Evolutionary conservation across 1,140 invertebrate genomes (phyloP).

Genomic region (Zaprionus lachaisei): DNA sequence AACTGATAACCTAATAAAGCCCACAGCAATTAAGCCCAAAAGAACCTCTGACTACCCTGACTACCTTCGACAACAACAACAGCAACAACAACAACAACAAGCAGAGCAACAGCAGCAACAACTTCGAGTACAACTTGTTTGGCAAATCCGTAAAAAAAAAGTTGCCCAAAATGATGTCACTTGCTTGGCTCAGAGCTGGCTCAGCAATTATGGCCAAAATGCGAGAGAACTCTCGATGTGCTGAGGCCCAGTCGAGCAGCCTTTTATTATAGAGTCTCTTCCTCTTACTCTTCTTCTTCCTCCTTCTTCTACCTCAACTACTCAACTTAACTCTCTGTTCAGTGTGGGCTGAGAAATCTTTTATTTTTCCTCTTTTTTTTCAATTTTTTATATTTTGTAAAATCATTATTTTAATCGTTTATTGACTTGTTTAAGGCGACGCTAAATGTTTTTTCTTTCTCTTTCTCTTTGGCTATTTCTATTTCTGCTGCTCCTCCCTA

Average conservation of each 20-base stretch:
- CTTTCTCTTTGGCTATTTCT: neutral
- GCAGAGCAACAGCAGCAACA: constrained; percentile 14
- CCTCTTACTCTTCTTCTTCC: constrained; percentile 9
- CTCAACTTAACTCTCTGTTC: constrained; percentile 10
- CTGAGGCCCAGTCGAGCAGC: constrained; percentile 36
- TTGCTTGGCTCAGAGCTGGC: constrained; percentile 48
- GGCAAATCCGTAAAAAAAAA: constrained; percentile 61
- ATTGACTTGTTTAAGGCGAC: constrained; percentile 82
- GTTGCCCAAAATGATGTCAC: constrained; percentile 79
- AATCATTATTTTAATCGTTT: constrained; percentile 83
- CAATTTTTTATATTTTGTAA: constrained; percentile 56
- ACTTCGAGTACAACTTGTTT: constrained; percentile 52
- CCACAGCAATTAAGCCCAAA: constrained; percentile 72
- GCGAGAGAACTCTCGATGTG: constrained; percentile 44
- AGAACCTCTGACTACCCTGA: constrained; percentile 54
- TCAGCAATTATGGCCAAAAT: constrained; percentile 65
- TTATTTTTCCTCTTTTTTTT: constrained; percentile 36
- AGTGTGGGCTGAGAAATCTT: constrained; percentile 52
- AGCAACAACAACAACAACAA: constrained; percentile 14
- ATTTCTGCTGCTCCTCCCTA: constrained; percentile 52
- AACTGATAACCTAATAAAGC: constrained; percentile 81
- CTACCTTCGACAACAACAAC: constrained; percentile 13
- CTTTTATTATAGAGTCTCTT: constrained; percentile 70
- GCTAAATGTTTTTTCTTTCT: constrained; percentile 55
- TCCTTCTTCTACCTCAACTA: constrained; percentile 31